A percentile compares a stretch with the other conserved stretches of the same genome.
These are phyloP conservation scores for Eristalinus aeneus DNA, from an alignment of 2,888 invertebrate species.

Conservation along the genomic window DNA sequence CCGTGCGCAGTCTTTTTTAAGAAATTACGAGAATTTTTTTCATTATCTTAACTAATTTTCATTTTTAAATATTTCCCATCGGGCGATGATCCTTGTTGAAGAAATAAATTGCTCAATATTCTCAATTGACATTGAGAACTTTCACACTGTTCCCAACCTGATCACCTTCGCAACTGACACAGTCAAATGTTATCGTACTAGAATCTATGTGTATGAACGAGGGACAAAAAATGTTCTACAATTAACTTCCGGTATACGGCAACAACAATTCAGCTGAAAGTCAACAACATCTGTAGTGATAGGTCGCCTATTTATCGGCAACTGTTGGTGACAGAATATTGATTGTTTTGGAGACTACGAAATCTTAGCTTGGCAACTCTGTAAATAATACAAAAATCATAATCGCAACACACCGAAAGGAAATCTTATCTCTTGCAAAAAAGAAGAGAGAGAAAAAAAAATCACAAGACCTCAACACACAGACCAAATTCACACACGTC, in stretches of 20 bases:
- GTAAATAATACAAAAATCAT: neutral
- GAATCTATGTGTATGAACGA: neutral
- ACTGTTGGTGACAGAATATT: no score
- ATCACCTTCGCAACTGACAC: neutral
- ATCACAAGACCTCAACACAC: constrained; percentile 31
- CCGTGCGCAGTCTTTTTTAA: no score
- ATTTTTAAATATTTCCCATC: no score
- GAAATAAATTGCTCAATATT: no score
- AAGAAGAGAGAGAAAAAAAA: neutral
- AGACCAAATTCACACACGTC: constrained; percentile 26
- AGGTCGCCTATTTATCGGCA: no score
- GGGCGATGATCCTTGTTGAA: no score
- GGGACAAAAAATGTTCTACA: neutral
- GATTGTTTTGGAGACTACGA: no score
- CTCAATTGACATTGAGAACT: no score
- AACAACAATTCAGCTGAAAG: neutral
- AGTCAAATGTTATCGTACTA: neutral
- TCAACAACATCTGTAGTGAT: no score
- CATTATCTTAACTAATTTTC: no score
- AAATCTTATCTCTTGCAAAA: constrained; percentile 63
- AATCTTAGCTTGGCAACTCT: constrained; percentile 63
- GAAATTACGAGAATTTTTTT: no score
- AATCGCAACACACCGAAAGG: constrained; percentile 23
- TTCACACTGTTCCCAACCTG: neutral
- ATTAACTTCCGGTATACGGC: neutral